Conservation (phyloP, 2,113 vertebrate species). For the Phalacrocorax pelagicus region DNA sequence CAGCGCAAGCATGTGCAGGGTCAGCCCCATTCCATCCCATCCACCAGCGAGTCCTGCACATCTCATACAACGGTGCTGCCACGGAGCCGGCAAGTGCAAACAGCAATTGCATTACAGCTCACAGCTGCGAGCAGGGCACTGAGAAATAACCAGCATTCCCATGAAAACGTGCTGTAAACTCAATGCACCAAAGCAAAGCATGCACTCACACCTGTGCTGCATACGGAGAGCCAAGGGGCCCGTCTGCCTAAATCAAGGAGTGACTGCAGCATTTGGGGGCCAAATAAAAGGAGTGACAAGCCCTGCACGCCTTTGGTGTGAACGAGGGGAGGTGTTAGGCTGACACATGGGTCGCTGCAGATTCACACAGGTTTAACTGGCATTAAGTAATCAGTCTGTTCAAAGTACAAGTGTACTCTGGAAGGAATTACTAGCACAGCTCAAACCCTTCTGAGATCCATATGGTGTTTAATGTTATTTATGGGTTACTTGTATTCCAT, state of each 20-base stretch:
- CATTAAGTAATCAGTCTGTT: background rate
- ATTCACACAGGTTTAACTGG: background rate
- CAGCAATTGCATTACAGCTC: background rate
- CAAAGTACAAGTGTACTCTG: background rate
- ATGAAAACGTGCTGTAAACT: background rate
- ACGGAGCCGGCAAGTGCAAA: background rate
- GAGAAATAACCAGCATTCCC: background rate
- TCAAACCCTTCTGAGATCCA: background rate
- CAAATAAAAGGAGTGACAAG: background rate
- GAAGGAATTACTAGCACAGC: background rate
- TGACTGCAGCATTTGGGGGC: fast-evolving
- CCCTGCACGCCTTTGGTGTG: fast-evolving
- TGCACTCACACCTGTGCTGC: background rate
- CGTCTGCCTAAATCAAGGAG: background rate
- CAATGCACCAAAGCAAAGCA: background rate
- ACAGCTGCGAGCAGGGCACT: background rate
- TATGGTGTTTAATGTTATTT: background rate
- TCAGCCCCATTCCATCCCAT: background rate
- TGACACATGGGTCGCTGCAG: background rate
- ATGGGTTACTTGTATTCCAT: background rate
- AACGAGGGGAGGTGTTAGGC: background rate
- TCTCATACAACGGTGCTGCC: background rate
- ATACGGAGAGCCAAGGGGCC: background rate
- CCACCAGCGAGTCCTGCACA: background rate
- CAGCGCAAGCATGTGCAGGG: background rate